These are phyloP conservation scores for Astyanax mexicanus DNA, from an alignment of 2,797 vertebrate species.

Conservation along the genomic window DNA sequence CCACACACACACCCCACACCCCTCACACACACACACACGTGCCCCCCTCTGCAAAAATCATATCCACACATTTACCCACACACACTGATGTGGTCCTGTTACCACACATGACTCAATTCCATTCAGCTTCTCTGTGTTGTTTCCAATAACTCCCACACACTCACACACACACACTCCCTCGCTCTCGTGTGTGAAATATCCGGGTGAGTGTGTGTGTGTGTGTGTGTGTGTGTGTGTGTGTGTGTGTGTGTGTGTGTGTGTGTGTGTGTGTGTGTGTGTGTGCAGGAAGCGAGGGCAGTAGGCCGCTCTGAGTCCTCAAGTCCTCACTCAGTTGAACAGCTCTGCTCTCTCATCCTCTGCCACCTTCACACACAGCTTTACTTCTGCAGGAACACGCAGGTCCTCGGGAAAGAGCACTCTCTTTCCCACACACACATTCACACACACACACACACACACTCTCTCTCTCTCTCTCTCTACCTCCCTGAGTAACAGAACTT, in stretches of 20 bases:
- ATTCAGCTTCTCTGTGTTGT: background rate
- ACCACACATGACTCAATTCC: constrained; percentile 40
- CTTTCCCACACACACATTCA: constrained; percentile 12
- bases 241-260: constrained; percentile 51
- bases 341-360: constrained; percentile 49
- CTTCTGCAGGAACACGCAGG: background rate
- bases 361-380: background rate
- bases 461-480: too few relatives aligned
- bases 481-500: too few relatives aligned
- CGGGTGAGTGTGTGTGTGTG: constrained; percentile 50
- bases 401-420: too few relatives aligned
- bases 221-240: constrained; percentile 48
- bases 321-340: constrained; percentile 45
- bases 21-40: too few relatives aligned
- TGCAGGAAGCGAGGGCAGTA: constrained; percentile 49
- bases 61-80: too few relatives aligned
- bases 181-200: constrained; percentile 28
- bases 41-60: too few relatives aligned
- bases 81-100: constrained; percentile 6
- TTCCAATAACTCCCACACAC: background rate
- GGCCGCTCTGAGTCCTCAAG: constrained; percentile 49
- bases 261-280: constrained; percentile 50
- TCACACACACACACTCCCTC: constrained; percentile 57
- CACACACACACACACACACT: constrained; percentile 23
- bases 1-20: too few relatives aligned